These are phyloP conservation scores for Phyllopteryx taeniolatus DNA, from an alignment of 2,113 vertebrate genomes.

Conservation along the genomic window DNA sequence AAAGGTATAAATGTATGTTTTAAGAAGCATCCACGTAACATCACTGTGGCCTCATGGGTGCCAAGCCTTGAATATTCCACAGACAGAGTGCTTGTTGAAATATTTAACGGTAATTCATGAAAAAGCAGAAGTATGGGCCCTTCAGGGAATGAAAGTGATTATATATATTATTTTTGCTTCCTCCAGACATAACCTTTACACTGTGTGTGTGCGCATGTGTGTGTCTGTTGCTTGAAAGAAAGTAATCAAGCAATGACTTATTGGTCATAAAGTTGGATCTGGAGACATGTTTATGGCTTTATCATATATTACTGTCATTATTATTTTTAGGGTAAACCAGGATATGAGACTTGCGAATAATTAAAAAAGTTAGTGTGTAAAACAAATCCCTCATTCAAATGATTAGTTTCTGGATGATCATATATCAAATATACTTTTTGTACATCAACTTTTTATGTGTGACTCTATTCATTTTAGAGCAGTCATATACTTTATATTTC, in stretches of 20 bases:
- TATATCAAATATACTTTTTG: slow-evolving; percentile 2
- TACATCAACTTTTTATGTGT: background rate
- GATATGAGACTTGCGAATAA: slow-evolving; percentile 9
- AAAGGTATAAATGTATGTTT: background rate
- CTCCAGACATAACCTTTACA: slow-evolving; percentile 10
- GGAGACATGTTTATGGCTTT: slow-evolving; percentile 7
- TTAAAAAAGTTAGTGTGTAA: background rate
- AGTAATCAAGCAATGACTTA: slow-evolving; percentile 9
- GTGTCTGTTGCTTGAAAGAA: background rate
- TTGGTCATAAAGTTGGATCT: slow-evolving; percentile 10
- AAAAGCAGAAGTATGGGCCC: slow-evolving; percentile 5
- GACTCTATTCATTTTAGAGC: background rate
- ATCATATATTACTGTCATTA: slow-evolving; percentile 5
- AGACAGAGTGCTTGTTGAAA: slow-evolving; percentile 21
- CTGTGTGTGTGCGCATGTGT: background rate
- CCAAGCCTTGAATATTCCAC: slow-evolving; percentile 16
- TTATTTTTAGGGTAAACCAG: slow-evolving; percentile 8
- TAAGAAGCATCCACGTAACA: background rate
- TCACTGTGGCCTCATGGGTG: background rate
- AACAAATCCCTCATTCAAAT: slow-evolving; percentile 3
- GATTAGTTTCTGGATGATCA: background rate
- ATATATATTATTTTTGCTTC: slow-evolving; percentile 21
- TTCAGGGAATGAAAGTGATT: slow-evolving; percentile 28
- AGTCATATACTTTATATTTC: background rate
- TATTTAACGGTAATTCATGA: slow-evolving; percentile 32